Percentiles rank a stretch among this genome's conserved stretches.
These are phyloP conservation scores for Micronycteris hirsuta DNA, from an alignment of 2,113 vertebrate genomes.

Conservation along the genomic window DNA sequence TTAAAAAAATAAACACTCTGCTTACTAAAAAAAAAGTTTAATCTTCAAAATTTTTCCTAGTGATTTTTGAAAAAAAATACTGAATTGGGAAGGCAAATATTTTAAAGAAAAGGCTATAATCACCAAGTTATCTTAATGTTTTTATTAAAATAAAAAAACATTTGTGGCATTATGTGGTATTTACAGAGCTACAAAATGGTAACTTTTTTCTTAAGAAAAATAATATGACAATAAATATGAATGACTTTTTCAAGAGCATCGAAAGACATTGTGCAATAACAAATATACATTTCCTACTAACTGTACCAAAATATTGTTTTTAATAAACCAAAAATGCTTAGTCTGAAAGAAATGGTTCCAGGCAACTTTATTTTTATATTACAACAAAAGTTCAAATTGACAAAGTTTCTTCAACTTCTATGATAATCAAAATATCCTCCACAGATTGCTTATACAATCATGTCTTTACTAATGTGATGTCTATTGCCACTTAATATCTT, in stretches of 20 bases:
- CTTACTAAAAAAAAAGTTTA: conserved; percentile 22
- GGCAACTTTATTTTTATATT: conserved; percentile 5
- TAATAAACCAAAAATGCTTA: conserved; percentile 28
- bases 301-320: conserved; percentile 17
- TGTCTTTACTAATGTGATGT: background rate
- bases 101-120: conserved; percentile 72
- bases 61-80: background rate
- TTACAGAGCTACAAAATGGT: background rate
- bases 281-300: conserved; percentile 4
- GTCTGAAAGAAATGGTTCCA: conserved; percentile 16
- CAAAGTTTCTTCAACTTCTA: background rate
- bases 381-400: background rate
- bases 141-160: conserved; percentile 70
- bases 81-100: conserved; percentile 57
- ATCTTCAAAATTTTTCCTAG: conserved; percentile 47
- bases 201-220: conserved; percentile 66
- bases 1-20: background rate
- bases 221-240: conserved; percentile 71
- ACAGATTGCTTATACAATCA: background rate
- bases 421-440: background rate
- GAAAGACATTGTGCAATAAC: conserved; percentile 50
- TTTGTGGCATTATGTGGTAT: background rate
- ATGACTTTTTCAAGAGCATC: conserved; percentile 67
- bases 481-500: background rate
- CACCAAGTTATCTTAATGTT: conserved; percentile 70